Percentiles rank a stretch among this genome's conserved stretches.
phyloP scores from a whole-genome alignment of 2,888 invertebrate species.

The Scaptomyza parva region DNA sequence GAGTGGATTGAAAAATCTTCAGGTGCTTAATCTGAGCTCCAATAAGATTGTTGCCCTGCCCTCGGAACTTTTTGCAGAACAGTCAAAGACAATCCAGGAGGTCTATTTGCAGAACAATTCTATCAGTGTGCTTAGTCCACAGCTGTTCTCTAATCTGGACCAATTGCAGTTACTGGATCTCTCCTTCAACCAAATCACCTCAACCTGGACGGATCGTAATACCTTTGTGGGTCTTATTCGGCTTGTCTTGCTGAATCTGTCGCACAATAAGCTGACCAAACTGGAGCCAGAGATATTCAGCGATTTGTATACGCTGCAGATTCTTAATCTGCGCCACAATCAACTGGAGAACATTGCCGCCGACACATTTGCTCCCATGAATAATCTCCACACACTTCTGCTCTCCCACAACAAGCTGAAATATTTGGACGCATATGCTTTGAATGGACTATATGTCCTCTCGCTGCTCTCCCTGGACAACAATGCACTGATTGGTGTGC shows the following conservation, averaged over 20 bases:
- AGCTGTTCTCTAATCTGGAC: slow-evolving; percentile 93
- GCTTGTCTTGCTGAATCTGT: slow-evolving; percentile 93
- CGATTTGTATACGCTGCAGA: slow-evolving; percentile 93
- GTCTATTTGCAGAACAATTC: slow-evolving; percentile 96
- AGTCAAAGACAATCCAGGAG: slow-evolving; percentile 92
- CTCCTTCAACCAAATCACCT: slow-evolving; percentile 93
- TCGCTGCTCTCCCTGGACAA: slow-evolving; percentile 94
- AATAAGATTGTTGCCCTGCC: slow-evolving; percentile 96
- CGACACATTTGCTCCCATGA: slow-evolving; percentile 95
- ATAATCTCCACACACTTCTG: slow-evolving; percentile 95
- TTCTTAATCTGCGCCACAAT: slow-evolving; percentile 94
- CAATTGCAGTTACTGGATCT: slow-evolving; percentile 93
- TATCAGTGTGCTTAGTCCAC: slow-evolving; percentile 93
- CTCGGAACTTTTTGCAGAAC: slow-evolving; percentile 92
- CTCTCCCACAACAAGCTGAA: slow-evolving; percentile 94
- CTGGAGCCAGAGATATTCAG: slow-evolving; percentile 93
- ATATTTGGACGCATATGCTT: slow-evolving; percentile 92
- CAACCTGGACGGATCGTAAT: slow-evolving; percentile 93
- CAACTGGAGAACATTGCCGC: slow-evolving; percentile 93
- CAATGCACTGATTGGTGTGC: slow-evolving; percentile 92
- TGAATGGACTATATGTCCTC: slow-evolving; percentile 94
- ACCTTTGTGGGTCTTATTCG: slow-evolving; percentile 95
- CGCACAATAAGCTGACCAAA: slow-evolving; percentile 92
- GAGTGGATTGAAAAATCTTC: slow-evolving; percentile 91
- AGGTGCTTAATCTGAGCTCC: slow-evolving; percentile 94